phyloP scores from a whole-genome alignment of 2,888 invertebrate species.

The Drosophila setosimentum region DNA sequence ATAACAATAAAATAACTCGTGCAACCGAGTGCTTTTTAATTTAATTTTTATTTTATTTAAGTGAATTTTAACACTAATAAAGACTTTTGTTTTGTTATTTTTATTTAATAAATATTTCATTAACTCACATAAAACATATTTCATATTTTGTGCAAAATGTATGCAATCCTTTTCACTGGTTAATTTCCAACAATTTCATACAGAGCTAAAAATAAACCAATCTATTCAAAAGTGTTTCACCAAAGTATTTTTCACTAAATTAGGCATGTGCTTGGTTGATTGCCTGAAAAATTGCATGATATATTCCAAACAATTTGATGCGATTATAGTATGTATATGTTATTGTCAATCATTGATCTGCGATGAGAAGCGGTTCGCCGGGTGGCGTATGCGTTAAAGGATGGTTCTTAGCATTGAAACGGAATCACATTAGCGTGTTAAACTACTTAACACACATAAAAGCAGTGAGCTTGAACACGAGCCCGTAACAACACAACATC shows the following conservation, averaged over 20 bases:
- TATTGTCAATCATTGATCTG: conserved; percentile 43
- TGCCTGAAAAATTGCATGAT: conserved; percentile 4
- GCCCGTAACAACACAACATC: conserved; percentile 2
- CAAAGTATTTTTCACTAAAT: conserved; percentile 4
- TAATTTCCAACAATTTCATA: neutral
- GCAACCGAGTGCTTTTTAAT: neutral
- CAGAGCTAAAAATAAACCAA: neutral
- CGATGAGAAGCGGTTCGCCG: conserved; percentile 18
- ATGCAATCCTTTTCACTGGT: neutral
- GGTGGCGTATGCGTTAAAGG: neutral
- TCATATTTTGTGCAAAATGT: neutral
- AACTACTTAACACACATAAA: conserved; percentile 64
- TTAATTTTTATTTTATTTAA: neutral
- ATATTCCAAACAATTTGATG: neutral
- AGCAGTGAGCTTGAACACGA: conserved; percentile 34
- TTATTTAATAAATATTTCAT: neutral
- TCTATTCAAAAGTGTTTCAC: neutral
- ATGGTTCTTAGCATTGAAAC: conserved; percentile 35
- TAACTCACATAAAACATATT: neutral
- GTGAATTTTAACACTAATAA: neutral
- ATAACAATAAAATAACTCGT: neutral
- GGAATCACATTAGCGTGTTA: conserved; percentile 72
- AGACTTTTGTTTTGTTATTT: neutral
- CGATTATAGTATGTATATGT: conserved; percentile 1
- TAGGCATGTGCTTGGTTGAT: conserved; percentile 5